Percentiles rank a stretch among this genome's conserved stretches.
phyloP scores from a whole-genome alignment of 2,797 vertebrate species.

The Ptychadena robeensis region DNA sequence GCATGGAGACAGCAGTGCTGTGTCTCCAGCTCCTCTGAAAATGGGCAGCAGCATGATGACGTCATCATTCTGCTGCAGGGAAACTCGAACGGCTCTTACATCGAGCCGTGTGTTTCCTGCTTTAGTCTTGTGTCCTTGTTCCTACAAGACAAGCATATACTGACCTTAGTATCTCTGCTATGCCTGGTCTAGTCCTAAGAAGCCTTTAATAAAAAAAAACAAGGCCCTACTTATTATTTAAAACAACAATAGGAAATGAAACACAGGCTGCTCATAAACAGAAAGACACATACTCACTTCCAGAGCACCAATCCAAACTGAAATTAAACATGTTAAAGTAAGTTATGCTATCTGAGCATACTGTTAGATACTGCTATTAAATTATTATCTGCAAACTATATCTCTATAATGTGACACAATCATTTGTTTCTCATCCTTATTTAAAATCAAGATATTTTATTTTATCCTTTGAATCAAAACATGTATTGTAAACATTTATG shows the following conservation, averaged over 20 bases:
- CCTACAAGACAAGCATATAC: too few species aligned
- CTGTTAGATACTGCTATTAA: not conserved
- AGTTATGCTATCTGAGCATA: not conserved
- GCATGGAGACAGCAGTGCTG: too few species aligned
- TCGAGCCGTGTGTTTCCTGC: too few species aligned
- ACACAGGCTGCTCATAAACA: too few species aligned
- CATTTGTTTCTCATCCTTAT: not conserved
- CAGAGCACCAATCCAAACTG: not conserved
- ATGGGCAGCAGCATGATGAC: too few species aligned
- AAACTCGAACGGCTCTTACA: too few species aligned
- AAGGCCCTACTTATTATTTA: not conserved
- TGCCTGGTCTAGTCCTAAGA: not conserved
- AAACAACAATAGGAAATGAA: not conserved
- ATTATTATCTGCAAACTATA: not conserved
- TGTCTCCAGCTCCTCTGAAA: too few species aligned
- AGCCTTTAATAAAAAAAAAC: too few species aligned
- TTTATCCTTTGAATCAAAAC: constrained; percentile 74
- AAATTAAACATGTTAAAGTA: not conserved
- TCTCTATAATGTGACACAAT: constrained; percentile 62
- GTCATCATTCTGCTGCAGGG: too few species aligned
- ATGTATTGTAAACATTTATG: constrained; percentile 81
- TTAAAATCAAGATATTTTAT: constrained; percentile 65
- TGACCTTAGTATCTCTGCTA: not conserved
- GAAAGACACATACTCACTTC: too few species aligned
- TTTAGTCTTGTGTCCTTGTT: too few species aligned